These are phyloP conservation scores for Ylistrum balloti DNA, from an alignment of 1,140 invertebrate species.

Conservation along the genomic window DNA sequence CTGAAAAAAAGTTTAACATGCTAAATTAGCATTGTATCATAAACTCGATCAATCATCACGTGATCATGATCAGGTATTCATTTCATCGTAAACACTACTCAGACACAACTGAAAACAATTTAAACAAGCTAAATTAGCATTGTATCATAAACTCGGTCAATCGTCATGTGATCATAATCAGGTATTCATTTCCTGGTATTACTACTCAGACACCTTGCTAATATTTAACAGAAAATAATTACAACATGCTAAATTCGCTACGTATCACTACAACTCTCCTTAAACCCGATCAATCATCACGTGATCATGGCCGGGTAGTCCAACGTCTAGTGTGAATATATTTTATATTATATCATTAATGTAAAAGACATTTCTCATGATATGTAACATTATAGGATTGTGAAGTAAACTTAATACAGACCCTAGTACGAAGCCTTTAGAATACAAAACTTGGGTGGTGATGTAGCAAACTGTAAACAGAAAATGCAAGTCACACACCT, in stretches of 20 bases:
- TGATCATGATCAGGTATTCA: too few relatives aligned
- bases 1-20: too few relatives aligned
- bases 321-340: neutral
- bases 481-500: constrained; percentile 9
- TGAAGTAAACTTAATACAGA: neutral
- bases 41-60: too few relatives aligned
- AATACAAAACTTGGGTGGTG: neutral
- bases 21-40: too few relatives aligned
- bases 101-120: neutral
- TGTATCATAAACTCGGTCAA: neutral
- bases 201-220: neutral
- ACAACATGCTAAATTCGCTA: neutral
- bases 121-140: neutral
- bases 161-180: too few relatives aligned
- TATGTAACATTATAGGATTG: neutral
- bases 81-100: neutral
- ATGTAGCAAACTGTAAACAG: neutral
- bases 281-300: neutral
- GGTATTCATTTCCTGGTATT: neutral
- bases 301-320: neutral
- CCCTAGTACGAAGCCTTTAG: neutral
- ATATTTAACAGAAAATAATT: neutral
- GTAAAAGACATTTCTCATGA: neutral
- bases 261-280: neutral
- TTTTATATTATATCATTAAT: neutral